phyloP scores from a whole-genome alignment of 2,797 vertebrate genomes.

The Heliangelus exortis region DNA sequence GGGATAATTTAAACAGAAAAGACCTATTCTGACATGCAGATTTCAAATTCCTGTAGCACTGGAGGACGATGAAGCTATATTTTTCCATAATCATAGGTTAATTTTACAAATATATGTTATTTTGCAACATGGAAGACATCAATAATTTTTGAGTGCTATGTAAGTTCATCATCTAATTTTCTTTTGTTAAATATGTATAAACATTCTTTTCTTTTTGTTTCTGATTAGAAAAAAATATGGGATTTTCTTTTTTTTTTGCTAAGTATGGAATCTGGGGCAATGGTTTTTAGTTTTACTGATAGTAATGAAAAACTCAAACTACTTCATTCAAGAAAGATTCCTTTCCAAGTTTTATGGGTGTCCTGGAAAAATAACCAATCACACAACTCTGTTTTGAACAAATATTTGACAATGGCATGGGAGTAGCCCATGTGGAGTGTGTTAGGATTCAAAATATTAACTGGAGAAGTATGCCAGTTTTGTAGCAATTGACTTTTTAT shows the following conservation, averaged over 20 bases:
- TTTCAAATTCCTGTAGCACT: background rate
- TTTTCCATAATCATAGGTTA: background rate
- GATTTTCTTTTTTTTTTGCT: rapidly evolving
- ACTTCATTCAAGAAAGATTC: background rate
- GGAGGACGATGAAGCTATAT: background rate
- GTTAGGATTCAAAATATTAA: constrained; percentile 42
- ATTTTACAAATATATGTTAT: background rate
- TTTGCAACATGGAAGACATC: background rate
- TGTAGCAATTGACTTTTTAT: constrained; percentile 42
- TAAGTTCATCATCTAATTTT: background rate
- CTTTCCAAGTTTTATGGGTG: constrained; percentile 15
- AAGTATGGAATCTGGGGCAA: background rate
- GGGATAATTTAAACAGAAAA: background rate
- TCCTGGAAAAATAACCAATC: constrained; percentile 46
- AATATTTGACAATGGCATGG: constrained; percentile 24
- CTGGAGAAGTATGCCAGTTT: constrained; percentile 42
- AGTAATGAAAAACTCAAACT: background rate
- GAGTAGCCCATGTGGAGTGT: constrained; percentile 23
- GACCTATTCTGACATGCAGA: background rate
- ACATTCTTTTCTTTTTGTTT: background rate
- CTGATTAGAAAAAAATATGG: background rate
- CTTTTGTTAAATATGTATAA: background rate
- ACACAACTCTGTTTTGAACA: background rate
- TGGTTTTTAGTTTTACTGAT: background rate
- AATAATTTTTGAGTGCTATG: background rate